Evolutionary conservation across 2,888 invertebrate genomes (phyloP).

Genomic region (Drosophila anomalipes): DNA sequence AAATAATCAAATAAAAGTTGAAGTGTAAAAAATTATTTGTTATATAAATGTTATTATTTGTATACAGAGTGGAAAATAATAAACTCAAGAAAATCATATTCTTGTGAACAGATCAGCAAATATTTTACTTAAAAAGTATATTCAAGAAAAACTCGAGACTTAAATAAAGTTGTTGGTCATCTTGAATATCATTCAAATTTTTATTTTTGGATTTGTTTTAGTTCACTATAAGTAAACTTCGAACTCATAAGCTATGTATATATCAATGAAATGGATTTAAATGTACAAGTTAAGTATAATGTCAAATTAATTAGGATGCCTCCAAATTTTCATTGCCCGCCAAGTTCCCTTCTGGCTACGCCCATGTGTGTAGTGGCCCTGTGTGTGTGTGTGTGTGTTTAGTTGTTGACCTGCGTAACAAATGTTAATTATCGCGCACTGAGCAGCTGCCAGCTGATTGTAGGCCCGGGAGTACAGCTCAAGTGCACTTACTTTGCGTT

Average conservation of each 20-base stretch:
- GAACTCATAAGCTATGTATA: no score
- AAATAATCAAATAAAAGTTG: not conserved
- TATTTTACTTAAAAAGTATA: not conserved
- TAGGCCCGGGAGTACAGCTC: constrained; percentile 58
- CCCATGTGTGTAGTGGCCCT: not conserved
- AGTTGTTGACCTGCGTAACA: constrained; percentile 61
- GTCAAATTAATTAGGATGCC: not conserved
- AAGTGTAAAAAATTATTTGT: not conserved
- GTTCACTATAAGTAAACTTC: no score
- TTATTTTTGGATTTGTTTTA: not conserved
- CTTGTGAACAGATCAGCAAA: not conserved
- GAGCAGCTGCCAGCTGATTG: constrained; percentile 63
- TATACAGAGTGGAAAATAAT: not conserved
- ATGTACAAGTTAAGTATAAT: not conserved
- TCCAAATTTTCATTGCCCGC: not conserved
- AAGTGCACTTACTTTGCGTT: constrained; percentile 78
- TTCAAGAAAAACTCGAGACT: not conserved
- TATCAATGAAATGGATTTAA: not conserved
- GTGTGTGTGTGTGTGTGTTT: constrained; percentile 7
- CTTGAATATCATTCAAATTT: not conserved
- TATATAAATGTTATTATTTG: not conserved
- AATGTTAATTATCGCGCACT: constrained; percentile 63
- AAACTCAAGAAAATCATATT: not conserved
- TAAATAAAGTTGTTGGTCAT: not conserved
- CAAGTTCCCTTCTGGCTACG: not conserved